These are phyloP conservation scores for Aleiodes sp. DNA, from an alignment of 1,140 invertebrate genomes.

Conservation along the genomic window DNA sequence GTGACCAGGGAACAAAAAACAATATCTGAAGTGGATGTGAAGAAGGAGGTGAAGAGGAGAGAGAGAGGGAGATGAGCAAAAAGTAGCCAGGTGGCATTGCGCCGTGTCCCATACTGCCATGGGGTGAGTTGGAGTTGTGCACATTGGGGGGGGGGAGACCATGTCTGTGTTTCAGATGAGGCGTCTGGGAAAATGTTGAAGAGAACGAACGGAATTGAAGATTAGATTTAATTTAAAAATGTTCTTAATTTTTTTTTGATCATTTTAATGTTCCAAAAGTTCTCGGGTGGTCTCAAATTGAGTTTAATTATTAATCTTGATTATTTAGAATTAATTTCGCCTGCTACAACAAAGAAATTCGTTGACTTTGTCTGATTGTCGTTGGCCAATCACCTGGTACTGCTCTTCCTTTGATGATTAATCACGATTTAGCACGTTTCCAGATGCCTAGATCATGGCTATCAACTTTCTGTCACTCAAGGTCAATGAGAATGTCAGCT, in stretches of 20 bases:
- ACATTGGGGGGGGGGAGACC: background rate
- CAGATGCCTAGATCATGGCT: too few relatives aligned
- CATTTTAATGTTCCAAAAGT: too few relatives aligned
- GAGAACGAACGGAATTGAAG: background rate
- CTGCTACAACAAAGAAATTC: background rate
- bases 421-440: too few relatives aligned
- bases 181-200: constrained; percentile 29
- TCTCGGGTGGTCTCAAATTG: too few relatives aligned
- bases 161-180: constrained; percentile 26
- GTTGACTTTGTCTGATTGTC: background rate
- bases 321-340: background rate
- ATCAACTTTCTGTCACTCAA: too few relatives aligned
- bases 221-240: constrained; percentile 17
- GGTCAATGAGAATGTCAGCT: too few relatives aligned
- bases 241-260: too few relatives aligned
- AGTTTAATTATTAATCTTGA: too few relatives aligned
- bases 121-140: constrained; percentile 17
- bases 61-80: constrained; percentile 47
- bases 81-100: constrained; percentile 66
- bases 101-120: constrained; percentile 52
- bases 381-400: constrained; percentile 1
- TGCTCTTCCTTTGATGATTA: background rate
- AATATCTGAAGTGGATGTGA: constrained; percentile 26
- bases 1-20: constrained; percentile 1
- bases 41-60: constrained; percentile 39